Evolutionary conservation across 2,113 vertebrate species (phyloP).

Genomic region (Solenodon paradoxus): DNA sequence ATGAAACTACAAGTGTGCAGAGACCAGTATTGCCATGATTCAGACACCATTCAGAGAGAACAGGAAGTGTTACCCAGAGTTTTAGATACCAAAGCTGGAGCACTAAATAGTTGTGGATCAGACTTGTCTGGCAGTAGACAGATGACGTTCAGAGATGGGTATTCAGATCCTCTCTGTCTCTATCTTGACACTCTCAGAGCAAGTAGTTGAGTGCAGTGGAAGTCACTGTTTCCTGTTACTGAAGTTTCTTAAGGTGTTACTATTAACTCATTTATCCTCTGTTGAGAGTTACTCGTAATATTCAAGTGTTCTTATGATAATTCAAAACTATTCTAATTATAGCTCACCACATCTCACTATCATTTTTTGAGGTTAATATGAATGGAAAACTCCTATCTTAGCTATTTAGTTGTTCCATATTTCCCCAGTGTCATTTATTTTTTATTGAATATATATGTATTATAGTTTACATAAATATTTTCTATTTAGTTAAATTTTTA

Average conservation of each 20-base stretch:
- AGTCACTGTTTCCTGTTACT: neutral
- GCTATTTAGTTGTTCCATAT: neutral
- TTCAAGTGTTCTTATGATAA: conserved; percentile 21
- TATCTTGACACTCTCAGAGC: neutral
- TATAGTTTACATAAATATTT: neutral
- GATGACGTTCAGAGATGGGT: no score
- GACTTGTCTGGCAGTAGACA: no score
- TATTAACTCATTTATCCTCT: conserved; percentile 8
- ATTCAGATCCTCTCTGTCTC: neutral
- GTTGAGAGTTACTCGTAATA: neutral
- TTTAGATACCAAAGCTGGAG: neutral
- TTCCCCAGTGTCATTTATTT: neutral
- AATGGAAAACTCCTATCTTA: neutral
- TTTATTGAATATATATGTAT: neutral
- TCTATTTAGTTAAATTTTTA: neutral
- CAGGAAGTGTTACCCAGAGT: neutral
- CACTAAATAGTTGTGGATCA: neutral
- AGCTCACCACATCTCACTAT: neutral
- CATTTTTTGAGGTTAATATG: neutral
- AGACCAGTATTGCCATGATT: neutral
- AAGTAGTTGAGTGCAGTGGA: neutral
- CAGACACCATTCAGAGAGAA: neutral
- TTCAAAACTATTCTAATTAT: conserved; percentile 10
- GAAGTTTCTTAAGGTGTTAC: neutral
- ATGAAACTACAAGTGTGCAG: neutral